These are phyloP conservation scores for Euphydryas editha DNA, from an alignment of 2,888 invertebrate species.

Conservation along the genomic window DNA sequence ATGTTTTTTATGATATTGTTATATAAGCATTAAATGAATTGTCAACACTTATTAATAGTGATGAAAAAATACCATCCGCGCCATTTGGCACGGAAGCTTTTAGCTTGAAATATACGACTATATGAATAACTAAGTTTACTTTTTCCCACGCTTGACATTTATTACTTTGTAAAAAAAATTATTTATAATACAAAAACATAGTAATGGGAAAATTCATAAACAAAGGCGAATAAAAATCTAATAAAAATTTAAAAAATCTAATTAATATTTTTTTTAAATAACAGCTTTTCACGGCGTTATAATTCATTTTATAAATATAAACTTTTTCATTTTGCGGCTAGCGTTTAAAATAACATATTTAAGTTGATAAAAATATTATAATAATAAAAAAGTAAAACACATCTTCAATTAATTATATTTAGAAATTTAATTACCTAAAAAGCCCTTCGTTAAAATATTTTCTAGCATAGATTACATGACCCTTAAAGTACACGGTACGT, in stretches of 20 bases:
- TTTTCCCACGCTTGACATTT: background rate
- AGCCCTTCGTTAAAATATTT: background rate
- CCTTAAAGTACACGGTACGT: background rate
- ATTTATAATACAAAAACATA: background rate
- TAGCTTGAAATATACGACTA: conserved; percentile 7
- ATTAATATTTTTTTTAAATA: too few species aligned
- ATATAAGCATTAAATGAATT: background rate
- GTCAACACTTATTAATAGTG: conserved; percentile 16
- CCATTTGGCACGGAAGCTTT: conserved; percentile 13
- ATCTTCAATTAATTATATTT: too few species aligned
- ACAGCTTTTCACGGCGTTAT: too few species aligned
- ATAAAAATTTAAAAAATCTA: too few species aligned
- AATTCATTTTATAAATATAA: too few species aligned
- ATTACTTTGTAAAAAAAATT: background rate
- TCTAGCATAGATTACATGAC: conserved; percentile 1
- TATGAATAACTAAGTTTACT: background rate
- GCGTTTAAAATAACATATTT: too few species aligned
- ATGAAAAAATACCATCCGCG: conserved; percentile 10
- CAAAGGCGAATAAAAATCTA: background rate
- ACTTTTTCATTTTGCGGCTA: too few species aligned
- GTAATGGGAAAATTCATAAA: background rate
- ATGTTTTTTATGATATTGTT: background rate
- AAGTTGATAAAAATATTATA: too few species aligned
- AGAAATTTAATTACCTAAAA: too few species aligned
- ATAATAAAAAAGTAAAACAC: too few species aligned